Evolutionary conservation across 2,888 invertebrate genomes (phyloP).

Genomic region (Lasiommata megera): DNA sequence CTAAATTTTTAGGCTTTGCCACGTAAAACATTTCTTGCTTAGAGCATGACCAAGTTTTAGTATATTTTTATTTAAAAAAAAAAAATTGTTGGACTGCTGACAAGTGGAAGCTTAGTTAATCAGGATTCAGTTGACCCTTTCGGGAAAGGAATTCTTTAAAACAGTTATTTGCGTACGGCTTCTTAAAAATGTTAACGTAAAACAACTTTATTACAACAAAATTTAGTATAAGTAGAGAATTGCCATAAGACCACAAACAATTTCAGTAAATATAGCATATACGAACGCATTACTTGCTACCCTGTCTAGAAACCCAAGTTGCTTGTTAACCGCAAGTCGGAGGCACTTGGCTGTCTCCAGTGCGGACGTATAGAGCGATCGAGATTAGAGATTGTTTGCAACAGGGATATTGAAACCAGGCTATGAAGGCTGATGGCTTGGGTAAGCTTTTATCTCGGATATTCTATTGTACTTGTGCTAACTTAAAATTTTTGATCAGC

Average conservation of each 20-base stretch:
- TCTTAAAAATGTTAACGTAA: background rate
- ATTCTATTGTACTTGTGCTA: constrained; percentile 8
- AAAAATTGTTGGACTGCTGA: too few relatives aligned
- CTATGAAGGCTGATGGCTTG: constrained; percentile 11
- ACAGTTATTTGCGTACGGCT: too few relatives aligned
- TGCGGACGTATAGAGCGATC: constrained; percentile 15
- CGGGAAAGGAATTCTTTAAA: too few relatives aligned
- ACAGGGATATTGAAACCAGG: constrained; percentile 23
- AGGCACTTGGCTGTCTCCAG: constrained; percentile 1
- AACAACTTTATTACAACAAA: background rate
- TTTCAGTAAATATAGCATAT: background rate
- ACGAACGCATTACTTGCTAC: background rate
- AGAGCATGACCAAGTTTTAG: too few relatives aligned
- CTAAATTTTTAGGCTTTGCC: too few relatives aligned
- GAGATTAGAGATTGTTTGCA: constrained; percentile 25
- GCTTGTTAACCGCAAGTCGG: constrained; percentile 18
- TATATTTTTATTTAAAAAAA: too few relatives aligned
- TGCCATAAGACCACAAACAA: background rate
- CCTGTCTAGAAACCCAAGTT: constrained; percentile 9
- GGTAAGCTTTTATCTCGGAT: constrained; percentile 11
- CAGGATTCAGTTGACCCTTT: too few relatives aligned
- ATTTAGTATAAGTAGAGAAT: background rate
- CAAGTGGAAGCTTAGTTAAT: too few relatives aligned
- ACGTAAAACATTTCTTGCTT: too few relatives aligned
- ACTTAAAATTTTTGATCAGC: too few relatives aligned